These are phyloP conservation scores for Zaprionus davidi DNA, from an alignment of 1,140 invertebrate genomes.

Conservation along the genomic window DNA sequence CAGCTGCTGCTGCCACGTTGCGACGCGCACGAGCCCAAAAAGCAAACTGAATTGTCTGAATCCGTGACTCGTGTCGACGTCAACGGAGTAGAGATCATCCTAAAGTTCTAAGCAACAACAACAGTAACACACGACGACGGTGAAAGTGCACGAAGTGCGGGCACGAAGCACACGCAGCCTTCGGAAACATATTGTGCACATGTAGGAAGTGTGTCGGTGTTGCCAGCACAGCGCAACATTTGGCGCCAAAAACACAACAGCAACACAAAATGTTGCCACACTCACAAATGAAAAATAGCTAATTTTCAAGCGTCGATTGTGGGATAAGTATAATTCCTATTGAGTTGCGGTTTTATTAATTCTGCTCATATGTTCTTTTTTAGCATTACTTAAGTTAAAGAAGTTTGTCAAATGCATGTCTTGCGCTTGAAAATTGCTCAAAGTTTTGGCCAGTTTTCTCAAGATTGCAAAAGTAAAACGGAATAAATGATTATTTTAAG, in stretches of 20 bases:
- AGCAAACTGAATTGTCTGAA: conserved; percentile 59
- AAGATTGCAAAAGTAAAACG: too few species aligned
- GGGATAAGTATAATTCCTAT: too few species aligned
- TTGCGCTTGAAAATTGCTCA: too few species aligned
- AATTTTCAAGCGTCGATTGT: too few species aligned
- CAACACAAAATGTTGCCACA: background rate
- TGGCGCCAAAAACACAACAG: background rate
- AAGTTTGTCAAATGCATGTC: too few species aligned
- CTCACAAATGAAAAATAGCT: too few species aligned
- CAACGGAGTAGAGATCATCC: conserved; percentile 45
- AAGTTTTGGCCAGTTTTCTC: too few species aligned
- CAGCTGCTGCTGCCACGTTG: conserved; percentile 44
- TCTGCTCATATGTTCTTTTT: too few species aligned
- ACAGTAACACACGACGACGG: background rate
- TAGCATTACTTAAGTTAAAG: too few species aligned
- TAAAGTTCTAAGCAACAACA: conserved; percentile 36
- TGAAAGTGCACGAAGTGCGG: background rate
- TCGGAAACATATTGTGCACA: background rate
- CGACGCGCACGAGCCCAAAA: conserved; percentile 60
- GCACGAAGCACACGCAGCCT: background rate
- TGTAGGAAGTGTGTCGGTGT: conserved; percentile 59
- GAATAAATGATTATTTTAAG: too few species aligned
- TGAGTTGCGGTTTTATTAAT: too few species aligned
- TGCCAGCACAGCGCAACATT: background rate
- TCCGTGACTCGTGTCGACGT: conserved; percentile 31